These are phyloP conservation scores for Tachycineta bicolor DNA, from an alignment of 2,113 vertebrate genomes.

Conservation along the genomic window DNA sequence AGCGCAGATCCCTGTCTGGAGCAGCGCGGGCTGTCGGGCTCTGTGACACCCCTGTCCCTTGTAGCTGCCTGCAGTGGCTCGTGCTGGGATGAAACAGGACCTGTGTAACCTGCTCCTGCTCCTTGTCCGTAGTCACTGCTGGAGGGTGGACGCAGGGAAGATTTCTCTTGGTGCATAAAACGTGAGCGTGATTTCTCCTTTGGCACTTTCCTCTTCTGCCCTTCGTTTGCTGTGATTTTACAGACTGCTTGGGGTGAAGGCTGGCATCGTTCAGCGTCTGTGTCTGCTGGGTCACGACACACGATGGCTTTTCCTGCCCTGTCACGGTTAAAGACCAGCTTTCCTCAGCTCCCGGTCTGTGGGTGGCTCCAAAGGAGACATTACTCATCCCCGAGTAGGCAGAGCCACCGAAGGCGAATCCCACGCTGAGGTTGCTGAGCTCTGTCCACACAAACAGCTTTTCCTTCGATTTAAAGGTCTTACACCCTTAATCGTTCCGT, in stretches of 20 bases:
- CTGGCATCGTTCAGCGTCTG: neutral
- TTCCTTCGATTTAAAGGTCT: constrained; percentile 68
- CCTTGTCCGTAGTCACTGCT: accelerated
- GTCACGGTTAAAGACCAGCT: neutral
- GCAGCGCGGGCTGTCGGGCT: neutral
- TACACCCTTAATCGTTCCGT: constrained; percentile 34
- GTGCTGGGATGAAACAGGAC: neutral
- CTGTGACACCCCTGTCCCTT: neutral
- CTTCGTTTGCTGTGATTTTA: neutral
- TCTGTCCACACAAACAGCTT: constrained; percentile 54
- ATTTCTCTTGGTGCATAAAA: neutral
- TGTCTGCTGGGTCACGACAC: neutral
- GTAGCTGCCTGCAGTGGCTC: accelerated
- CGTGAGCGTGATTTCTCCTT: neutral
- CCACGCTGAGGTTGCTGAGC: constrained; percentile 37
- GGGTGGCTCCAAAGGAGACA: constrained; percentile 47
- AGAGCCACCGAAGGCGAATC: neutral
- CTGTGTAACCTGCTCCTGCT: neutral
- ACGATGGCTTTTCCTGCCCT: neutral
- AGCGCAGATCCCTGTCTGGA: neutral
- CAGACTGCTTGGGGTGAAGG: neutral
- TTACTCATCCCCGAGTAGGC: constrained; percentile 26
- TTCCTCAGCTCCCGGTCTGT: neutral
- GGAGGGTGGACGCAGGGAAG: accelerated
- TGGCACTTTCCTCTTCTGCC: neutral